A percentile compares a stretch with the other conserved stretches of the same genome.
phyloP scores from a whole-genome alignment of 92 coral and sea anemone species.

The Metridium senile region DNA sequence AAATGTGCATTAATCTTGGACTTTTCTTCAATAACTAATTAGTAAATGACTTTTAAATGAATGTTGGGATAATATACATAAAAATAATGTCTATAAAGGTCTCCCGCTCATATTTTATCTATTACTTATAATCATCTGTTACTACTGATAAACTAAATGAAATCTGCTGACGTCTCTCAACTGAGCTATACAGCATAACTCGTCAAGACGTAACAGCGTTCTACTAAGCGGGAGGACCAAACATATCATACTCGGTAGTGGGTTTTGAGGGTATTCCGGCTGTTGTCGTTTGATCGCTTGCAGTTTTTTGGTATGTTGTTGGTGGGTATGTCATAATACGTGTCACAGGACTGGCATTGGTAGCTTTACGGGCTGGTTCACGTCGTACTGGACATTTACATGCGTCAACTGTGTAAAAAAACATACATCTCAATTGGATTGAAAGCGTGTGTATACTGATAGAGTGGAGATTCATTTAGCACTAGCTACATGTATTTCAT shows the following conservation, averaged over 20 bases:
- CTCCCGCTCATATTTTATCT: too few species aligned
- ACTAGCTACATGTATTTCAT: too few species aligned
- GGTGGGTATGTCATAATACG: neutral
- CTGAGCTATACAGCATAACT: too few species aligned
- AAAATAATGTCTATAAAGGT: too few species aligned
- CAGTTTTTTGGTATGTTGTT: neutral
- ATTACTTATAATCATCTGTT: too few species aligned
- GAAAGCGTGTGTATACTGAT: neutral
- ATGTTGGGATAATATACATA: too few species aligned
- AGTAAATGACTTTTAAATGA: too few species aligned
- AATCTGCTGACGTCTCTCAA: neutral
- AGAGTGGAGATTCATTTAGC: too few species aligned
- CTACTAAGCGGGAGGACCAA: slow-evolving; percentile 40
- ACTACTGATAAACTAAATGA: too few species aligned
- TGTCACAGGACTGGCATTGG: neutral
- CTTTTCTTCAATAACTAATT: too few species aligned
- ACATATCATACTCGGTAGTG: slow-evolving; percentile 30
- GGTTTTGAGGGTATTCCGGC: neutral
- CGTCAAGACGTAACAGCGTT: too few species aligned
- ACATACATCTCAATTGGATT: neutral
- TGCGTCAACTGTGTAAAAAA: slow-evolving; percentile 24
- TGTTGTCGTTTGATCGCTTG: neutral
- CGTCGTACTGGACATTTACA: slow-evolving; percentile 43
- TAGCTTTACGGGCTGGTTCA: slow-evolving; percentile 19
- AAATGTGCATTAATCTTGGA: too few species aligned